These are phyloP conservation scores for Hypolimnas misippus DNA, from an alignment of 2,888 invertebrate genomes.

Conservation along the genomic window DNA sequence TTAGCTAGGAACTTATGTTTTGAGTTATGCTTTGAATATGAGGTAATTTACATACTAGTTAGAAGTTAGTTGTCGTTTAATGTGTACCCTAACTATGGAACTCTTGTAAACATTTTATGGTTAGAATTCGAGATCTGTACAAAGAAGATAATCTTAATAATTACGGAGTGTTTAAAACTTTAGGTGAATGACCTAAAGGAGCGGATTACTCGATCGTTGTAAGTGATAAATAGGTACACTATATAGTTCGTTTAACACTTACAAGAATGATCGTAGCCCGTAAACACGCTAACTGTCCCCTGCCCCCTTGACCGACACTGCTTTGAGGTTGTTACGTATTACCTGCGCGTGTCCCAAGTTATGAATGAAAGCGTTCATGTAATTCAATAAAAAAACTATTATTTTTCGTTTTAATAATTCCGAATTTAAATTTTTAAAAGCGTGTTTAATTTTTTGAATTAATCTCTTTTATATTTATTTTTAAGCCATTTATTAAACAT, in stretches of 20 bases:
- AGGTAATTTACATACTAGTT: slow-evolving; percentile 13
- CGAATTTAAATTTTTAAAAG: too few species aligned
- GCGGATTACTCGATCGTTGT: too few species aligned
- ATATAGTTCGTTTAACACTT: slow-evolving; percentile 25
- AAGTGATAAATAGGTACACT: neutral
- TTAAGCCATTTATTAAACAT: too few species aligned
- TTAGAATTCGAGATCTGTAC: neutral
- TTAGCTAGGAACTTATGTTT: slow-evolving; percentile 23
- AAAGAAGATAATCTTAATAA: neutral
- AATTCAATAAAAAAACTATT: neutral
- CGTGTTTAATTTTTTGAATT: too few species aligned
- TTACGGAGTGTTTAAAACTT: neutral
- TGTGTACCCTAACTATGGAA: neutral
- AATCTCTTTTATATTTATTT: too few species aligned
- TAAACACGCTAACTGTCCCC: slow-evolving; percentile 51
- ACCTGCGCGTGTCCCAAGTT: slow-evolving; percentile 5
- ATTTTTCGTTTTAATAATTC: too few species aligned
- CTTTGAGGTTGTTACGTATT: slow-evolving; percentile 31
- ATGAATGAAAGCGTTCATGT: slow-evolving; percentile 4
- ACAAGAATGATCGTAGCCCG: slow-evolving; percentile 31
- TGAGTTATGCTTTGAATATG: slow-evolving; percentile 17
- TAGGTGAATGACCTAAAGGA: too few species aligned
- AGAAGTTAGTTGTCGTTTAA: neutral
- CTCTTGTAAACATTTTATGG: neutral
- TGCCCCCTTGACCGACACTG: slow-evolving; percentile 57